Evolutionary conservation across 2,797 vertebrate genomes (phyloP).

Genomic region (Leptodactylus fallax): DNA sequence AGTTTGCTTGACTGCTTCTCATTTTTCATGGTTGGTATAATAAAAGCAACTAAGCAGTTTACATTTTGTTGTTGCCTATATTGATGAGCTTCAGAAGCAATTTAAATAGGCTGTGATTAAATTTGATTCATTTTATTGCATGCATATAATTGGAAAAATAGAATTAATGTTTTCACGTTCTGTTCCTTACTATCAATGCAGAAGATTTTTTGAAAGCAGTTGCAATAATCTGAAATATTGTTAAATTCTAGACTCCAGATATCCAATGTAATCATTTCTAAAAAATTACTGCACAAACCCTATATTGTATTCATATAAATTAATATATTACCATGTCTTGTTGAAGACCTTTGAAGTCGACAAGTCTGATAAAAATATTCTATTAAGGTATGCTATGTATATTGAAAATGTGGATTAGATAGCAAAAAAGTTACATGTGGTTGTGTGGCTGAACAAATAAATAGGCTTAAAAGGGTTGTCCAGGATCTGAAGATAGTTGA

Average conservation of each 20-base stretch:
- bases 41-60: slow-evolving; percentile 16
- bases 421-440: not conserved
- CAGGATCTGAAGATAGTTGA: too few species aligned
- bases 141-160: slow-evolving; percentile 17
- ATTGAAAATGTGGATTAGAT: not conserved
- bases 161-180: slow-evolving; percentile 1
- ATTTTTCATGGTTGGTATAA: slow-evolving; percentile 20
- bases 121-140: slow-evolving; percentile 31
- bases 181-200: not conserved
- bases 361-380: not conserved
- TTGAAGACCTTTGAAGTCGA: too few species aligned
- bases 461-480: not conserved
- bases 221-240: not conserved
- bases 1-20: not conserved
- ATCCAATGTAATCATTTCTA: not conserved
- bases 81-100: slow-evolving; percentile 15
- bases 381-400: not conserved
- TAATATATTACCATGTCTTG: not conserved
- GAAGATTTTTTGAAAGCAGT: not conserved
- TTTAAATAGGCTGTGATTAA: slow-evolving; percentile 25
- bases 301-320: not conserved
- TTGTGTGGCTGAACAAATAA: not conserved
- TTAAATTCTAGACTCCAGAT: not conserved
- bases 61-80: not conserved
- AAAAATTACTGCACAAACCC: not conserved